phyloP scores from a whole-genome alignment of 2,113 vertebrate genomes.

The Elgaria multicarinata region DNA sequence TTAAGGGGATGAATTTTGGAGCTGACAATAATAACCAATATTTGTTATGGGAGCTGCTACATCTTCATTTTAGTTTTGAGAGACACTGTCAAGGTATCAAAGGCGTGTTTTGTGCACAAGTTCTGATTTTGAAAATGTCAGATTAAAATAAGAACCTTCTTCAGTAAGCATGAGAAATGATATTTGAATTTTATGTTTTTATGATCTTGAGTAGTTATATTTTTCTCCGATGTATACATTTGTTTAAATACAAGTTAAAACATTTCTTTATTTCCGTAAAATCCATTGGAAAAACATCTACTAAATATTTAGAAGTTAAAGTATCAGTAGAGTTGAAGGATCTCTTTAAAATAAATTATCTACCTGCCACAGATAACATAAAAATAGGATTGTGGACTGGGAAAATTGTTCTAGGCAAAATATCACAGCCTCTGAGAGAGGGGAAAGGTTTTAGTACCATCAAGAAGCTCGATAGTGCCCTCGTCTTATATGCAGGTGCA shows the following conservation, averaged over 20 bases:
- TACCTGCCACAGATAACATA: neutral
- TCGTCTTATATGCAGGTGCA: neutral
- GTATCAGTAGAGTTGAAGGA: neutral
- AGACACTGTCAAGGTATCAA: neutral
- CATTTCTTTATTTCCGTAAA: neutral
- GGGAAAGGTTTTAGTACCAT: neutral
- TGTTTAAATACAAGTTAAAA: neutral
- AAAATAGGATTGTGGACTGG: neutral
- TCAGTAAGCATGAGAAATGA: neutral
- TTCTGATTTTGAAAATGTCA: neutral
- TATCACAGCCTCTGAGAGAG: neutral
- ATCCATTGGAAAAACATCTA: neutral
- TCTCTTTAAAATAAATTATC: neutral
- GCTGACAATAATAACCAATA: conserved; percentile 6
- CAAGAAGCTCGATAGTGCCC: neutral
- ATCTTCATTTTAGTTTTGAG: neutral
- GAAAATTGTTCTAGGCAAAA: neutral
- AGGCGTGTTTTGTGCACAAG: neutral
- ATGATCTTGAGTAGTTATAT: neutral
- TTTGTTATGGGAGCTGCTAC: neutral
- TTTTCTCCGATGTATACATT: neutral
- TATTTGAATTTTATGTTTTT: neutral
- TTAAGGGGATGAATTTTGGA: conserved; percentile 21
- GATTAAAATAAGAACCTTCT: neutral
- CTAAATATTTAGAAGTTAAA: neutral